Base-by-base conservation (phyloP, 1,140 invertebrate genomes). In the Zaprionus ornatus region DNA sequence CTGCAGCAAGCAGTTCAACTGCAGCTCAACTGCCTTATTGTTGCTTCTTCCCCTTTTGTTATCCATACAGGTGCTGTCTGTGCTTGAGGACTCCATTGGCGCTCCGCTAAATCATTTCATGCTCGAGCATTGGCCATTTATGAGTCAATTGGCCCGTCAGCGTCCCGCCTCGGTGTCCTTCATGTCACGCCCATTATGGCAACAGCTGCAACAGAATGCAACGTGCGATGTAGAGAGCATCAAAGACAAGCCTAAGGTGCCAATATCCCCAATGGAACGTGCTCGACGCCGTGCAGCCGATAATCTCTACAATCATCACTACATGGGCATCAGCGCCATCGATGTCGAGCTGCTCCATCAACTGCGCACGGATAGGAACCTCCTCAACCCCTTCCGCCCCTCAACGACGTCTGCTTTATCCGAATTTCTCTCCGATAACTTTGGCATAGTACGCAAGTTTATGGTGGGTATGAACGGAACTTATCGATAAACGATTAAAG, bases 211-310 rank as follows among this genome's bases (percentile, higher is more conserved):
- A 1, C 77, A 88, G 3, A 57, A 64, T 9, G 40, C 35, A 0
- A 17, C 77, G 10, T 92, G 91, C 48, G 91, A 92, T 56, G 83
- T 92, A 0, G 63, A 85, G 32, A 92, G 91, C 42, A 19, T 88
- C 1, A n/a, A 61, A 0, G 59, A 77, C 0, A 74, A 70, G 50
- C 55, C 73, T 54, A 42, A 45, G 2, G 23, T 23, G 0, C n/a
- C 15, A 0, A 2, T 77, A 0, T 71, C 77, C 0, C 61, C 63
- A 0, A 29, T 86, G 69, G 86, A 91, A 10, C 66, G 27, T 7
- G 81, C 52, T 1, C 79, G 63, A 3, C 79, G 50, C 17, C 70
- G 48, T 15, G 57, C 19, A 54, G 65, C 45, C 23, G 56, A 73
- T 25, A 62, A 42, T 0, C 32, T 77, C 0, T 92, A 85, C 55